Percentiles rank a stretch among this genome's conserved stretches.
These are phyloP conservation scores for Tychaedon coryphoeus DNA, from an alignment of 2,113 vertebrate genomes.

Conservation along the genomic window DNA sequence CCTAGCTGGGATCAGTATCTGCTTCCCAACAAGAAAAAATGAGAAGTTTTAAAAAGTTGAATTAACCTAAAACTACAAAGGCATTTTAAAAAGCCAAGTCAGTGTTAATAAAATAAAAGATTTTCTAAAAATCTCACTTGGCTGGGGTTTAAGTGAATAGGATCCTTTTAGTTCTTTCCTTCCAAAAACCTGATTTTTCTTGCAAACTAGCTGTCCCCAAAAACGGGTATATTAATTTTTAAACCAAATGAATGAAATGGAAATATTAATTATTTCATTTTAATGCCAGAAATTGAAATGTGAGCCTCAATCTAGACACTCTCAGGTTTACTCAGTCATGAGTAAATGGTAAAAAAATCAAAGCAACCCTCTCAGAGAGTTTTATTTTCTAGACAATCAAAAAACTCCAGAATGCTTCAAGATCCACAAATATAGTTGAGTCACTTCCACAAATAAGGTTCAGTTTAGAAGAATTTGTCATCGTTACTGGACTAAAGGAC, in stretches of 20 bases:
- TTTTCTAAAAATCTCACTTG: neutral
- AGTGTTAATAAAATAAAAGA: neutral
- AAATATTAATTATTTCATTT: neutral
- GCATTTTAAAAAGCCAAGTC: neutral
- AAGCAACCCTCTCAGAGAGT: conserved; percentile 38
- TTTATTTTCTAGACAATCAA: conserved; percentile 56
- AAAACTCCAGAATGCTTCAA: conserved; percentile 38
- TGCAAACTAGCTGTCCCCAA: neutral
- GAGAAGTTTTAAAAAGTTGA: neutral
- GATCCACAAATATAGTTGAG: conserved; percentile 23
- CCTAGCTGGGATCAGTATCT: neutral
- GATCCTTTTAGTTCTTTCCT: neutral
- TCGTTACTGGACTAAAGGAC: conserved; percentile 24
- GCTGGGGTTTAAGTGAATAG: neutral
- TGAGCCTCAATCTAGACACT: neutral
- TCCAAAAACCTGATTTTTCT: neutral
- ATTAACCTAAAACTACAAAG: neutral
- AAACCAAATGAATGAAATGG: neutral
- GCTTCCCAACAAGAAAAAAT: neutral
- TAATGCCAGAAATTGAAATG: neutral
- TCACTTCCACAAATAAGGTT: conserved; percentile 34
- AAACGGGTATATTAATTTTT: neutral
- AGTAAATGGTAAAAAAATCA: neutral
- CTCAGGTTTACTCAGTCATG: neutral
- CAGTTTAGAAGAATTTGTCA: neutral